phyloP scores from a whole-genome alignment of 2,797 vertebrate genomes.

The Anisognathus igniventris region DNA sequence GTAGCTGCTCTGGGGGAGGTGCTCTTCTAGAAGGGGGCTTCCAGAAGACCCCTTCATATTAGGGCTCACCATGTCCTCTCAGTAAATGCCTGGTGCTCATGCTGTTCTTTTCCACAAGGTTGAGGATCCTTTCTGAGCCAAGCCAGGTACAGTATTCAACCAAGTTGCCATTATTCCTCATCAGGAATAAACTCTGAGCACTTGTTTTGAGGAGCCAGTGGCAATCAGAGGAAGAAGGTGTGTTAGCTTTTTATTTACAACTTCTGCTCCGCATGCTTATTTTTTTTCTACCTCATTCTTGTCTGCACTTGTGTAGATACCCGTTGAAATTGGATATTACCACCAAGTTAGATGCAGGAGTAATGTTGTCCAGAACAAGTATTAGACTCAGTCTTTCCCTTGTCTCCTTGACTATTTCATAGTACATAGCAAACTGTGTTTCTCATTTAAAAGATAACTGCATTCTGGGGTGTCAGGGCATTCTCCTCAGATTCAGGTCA shows the following conservation, averaged over 20 bases:
- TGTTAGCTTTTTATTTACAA: neutral
- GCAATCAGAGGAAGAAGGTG: neutral
- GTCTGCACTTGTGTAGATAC: neutral
- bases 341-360: neutral
- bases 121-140: neutral
- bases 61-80: neutral
- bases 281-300: neutral
- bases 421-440: neutral
- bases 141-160: neutral
- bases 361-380: neutral
- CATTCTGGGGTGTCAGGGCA: neutral
- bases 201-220: neutral
- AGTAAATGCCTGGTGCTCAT: neutral
- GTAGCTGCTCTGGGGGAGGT: neutral
- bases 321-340: neutral
- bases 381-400: neutral
- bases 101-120: neutral
- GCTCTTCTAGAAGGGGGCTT: neutral
- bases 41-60: neutral
- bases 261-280: neutral
- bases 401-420: fast-evolving
- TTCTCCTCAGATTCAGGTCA: neutral
- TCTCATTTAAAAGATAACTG: neutral
- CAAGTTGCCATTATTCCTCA: fast-evolving
- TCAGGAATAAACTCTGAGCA: neutral